These are phyloP conservation scores for Penelope pileata DNA, from an alignment of 2,113 vertebrate species.

Conservation along the genomic window DNA sequence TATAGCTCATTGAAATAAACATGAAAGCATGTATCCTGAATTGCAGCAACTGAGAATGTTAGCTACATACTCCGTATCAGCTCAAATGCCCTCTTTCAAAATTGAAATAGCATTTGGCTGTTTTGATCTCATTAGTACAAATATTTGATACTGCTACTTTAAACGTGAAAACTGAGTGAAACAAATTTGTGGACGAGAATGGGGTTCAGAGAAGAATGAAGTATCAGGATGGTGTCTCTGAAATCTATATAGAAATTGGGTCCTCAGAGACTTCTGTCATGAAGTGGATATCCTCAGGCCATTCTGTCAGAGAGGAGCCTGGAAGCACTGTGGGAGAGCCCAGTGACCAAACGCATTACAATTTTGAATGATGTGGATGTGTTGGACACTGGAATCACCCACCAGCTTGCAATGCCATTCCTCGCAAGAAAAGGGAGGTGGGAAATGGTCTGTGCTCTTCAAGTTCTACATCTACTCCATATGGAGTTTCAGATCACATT, in stretches of 20 bases:
- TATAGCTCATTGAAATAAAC: neutral
- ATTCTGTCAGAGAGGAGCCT: neutral
- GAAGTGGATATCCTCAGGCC: neutral
- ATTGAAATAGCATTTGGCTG: neutral
- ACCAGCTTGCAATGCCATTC: neutral
- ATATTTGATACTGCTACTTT: neutral
- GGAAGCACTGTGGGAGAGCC: neutral
- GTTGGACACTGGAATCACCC: neutral
- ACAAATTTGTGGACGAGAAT: neutral
- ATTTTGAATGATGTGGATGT: neutral
- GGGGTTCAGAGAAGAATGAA: neutral
- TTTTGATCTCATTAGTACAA: neutral
- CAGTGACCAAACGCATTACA: neutral
- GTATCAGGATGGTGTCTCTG: neutral
- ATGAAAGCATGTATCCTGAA: neutral
- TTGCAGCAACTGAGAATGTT: neutral
- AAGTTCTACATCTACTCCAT: neutral
- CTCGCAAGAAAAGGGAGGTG: neutral
- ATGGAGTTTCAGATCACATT: fast-evolving
- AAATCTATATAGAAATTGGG: fast-evolving
- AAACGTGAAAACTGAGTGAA: neutral
- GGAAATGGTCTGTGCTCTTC: neutral
- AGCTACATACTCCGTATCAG: fast-evolving
- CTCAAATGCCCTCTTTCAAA: neutral
- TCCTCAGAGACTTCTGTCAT: neutral